Evolutionary conservation across 2,797 vertebrate species (phyloP).

Genomic region (Myiothlypis coronata): DNA sequence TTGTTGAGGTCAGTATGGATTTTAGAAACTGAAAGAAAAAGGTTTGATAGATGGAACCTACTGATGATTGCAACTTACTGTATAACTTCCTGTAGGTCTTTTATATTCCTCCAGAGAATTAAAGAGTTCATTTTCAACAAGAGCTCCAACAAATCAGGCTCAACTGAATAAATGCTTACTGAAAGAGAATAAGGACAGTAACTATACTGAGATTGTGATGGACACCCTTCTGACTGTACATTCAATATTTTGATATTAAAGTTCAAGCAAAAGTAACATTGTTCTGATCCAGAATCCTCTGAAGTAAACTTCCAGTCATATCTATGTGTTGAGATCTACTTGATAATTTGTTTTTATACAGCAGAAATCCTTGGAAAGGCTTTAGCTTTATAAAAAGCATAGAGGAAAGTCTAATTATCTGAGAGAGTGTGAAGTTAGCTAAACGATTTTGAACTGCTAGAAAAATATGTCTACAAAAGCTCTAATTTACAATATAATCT

Average conservation of each 20-base stretch:
- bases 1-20: neutral
- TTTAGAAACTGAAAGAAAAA: neutral
- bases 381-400: neutral
- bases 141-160: neutral
- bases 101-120: neutral
- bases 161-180: neutral
- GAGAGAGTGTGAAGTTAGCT: neutral
- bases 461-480: neutral
- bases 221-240: neutral
- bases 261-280: neutral
- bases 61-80: neutral
- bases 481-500: slow-evolving; percentile 4
- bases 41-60: no score
- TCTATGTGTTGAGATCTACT: neutral
- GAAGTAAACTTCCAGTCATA: neutral
- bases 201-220: neutral
- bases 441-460: neutral
- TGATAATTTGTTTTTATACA: neutral
- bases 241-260: neutral
- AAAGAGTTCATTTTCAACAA: neutral
- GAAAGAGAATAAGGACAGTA: neutral
- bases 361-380: neutral
- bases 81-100: neutral
- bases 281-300: neutral
- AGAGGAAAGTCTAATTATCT: neutral